Evolutionary conservation across 2,888 invertebrate genomes (phyloP).

Genomic region (Eremobia ochroleuca): DNA sequence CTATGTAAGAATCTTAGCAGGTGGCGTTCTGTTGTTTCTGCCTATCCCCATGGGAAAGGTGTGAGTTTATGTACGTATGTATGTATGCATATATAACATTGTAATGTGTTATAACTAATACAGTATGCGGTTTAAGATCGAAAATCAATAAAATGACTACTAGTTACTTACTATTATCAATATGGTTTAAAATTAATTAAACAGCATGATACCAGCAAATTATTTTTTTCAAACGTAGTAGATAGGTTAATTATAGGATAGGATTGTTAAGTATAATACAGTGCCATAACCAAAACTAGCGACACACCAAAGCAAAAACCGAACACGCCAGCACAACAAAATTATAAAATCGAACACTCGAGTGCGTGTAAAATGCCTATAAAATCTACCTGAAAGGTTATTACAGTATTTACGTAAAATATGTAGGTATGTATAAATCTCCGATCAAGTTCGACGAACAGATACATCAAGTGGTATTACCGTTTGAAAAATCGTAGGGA

Average conservation of each 20-base stretch:
- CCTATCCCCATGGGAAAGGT: not conserved
- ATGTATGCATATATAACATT: not conserved
- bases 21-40: not conserved
- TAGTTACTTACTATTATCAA: not conserved
- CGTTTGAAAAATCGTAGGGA: slow-evolving; percentile 74
- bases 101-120: not conserved
- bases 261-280: not conserved
- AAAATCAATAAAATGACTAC: not conserved
- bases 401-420: slow-evolving; percentile 55
- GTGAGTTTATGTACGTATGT: not conserved
- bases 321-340: slow-evolving; percentile 20
- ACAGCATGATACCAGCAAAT: not conserved
- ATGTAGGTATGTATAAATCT: slow-evolving; percentile 61
- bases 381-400: slow-evolving; percentile 55
- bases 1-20: not conserved
- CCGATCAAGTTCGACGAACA: slow-evolving; percentile 71
- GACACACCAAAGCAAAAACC: slow-evolving; percentile 19
- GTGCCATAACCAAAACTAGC: not conserved
- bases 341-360: slow-evolving; percentile 46
- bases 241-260: not conserved
- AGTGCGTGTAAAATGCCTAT: slow-evolving; percentile 54
- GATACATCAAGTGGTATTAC: slow-evolving; percentile 77
- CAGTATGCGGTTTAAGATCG: not conserved
- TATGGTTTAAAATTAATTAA: not conserved
- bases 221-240: not conserved